Base-by-base conservation (phyloP, 35 echinoderm and acorn worm genomes). In the Apostichopus japonicus region DNA sequence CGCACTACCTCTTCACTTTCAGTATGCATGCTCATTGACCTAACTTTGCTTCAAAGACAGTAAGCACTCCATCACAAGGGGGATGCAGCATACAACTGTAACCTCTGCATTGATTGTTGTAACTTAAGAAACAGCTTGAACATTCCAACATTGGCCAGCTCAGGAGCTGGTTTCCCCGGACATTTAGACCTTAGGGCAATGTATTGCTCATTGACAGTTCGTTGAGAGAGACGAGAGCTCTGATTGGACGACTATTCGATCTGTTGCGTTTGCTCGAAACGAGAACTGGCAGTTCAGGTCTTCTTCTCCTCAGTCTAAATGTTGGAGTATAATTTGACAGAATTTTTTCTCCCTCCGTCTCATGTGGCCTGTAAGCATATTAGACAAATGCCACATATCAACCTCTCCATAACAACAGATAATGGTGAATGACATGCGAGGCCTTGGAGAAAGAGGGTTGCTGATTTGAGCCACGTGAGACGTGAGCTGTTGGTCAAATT, bases 41-140 rank as follows among this genome's bases (percentile, higher is more conserved):
- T 75, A 75, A 75, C 71, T 75, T 55, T 55, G 0, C 80, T 15
- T 83, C 8, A 13, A 82, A 83, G 51, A 83, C 55, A 54, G 80
- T 21, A 83, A 83, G 51, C 80, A 83, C 80, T 83, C 22, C 22
- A 55, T 83, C 80, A 75, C 27, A 83, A 83, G 17, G 80, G 24
- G 80, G 27, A 83, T 83, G 51, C 80, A 44, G 33, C 33, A 13
- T 19, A 54, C 51, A 55, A 27, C 80, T 33, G 52, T 21, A 83
- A 55, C 80, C 80, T 13, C 23, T 79, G 11, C 51, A 83, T 75
- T 19, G 71, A 75, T 75, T 75, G 71, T 19, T 19, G 71, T 7
- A 75, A 75, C 21, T 21, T 75, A 75, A 13, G 63, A 67, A 75
- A 75, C 71, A 75, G 71, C 71, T 75, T 75, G 71, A 75, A 75